These are phyloP conservation scores for Heliconius aoede DNA, from an alignment of 2,888 invertebrate species.

Conservation along the genomic window DNA sequence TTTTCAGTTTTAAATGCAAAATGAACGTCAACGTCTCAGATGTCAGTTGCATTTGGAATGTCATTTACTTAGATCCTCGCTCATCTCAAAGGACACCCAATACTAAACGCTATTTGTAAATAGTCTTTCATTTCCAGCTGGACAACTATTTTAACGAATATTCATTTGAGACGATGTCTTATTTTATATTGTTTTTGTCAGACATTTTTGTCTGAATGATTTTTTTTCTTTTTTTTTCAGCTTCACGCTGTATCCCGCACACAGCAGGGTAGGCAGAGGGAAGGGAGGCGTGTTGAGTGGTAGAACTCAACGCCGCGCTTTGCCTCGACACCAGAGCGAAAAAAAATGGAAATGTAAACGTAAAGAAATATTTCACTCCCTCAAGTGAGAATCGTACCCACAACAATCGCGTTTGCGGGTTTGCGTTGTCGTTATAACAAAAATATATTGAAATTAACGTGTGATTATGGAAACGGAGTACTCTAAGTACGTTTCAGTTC, in stretches of 20 bases:
- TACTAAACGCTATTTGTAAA: slow-evolving; percentile 45
- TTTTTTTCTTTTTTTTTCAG: too few relatives aligned
- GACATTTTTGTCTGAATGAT: slow-evolving; percentile 5
- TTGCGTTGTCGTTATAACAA: background rate
- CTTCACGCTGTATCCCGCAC: too few relatives aligned
- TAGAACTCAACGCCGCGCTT: too few relatives aligned
- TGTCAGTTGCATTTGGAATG: slow-evolving; percentile 39
- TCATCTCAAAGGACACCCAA: slow-evolving; percentile 41
- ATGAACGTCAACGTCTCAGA: slow-evolving; percentile 3
- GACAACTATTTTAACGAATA: slow-evolving; percentile 40
- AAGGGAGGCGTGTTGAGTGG: too few relatives aligned
- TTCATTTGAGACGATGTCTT: slow-evolving; percentile 26
- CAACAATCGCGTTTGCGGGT: too few relatives aligned
- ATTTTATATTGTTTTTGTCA: slow-evolving; percentile 27
- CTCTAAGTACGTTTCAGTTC: slow-evolving; percentile 38
- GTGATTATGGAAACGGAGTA: slow-evolving; percentile 17
- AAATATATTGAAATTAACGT: slow-evolving; percentile 1
- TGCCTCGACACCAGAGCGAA: too few relatives aligned
- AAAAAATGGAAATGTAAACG: too few relatives aligned
- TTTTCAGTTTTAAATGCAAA: background rate
- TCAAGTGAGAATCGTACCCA: too few relatives aligned
- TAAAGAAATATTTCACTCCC: too few relatives aligned
- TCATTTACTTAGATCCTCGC: slow-evolving; percentile 34
- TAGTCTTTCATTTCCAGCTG: slow-evolving; percentile 42
- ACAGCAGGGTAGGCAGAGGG: too few relatives aligned